Percentiles rank a stretch among this genome's conserved stretches.
Evolutionary conservation across 2,888 invertebrate species (phyloP).

Genomic region (Papilio elwesi): DNA sequence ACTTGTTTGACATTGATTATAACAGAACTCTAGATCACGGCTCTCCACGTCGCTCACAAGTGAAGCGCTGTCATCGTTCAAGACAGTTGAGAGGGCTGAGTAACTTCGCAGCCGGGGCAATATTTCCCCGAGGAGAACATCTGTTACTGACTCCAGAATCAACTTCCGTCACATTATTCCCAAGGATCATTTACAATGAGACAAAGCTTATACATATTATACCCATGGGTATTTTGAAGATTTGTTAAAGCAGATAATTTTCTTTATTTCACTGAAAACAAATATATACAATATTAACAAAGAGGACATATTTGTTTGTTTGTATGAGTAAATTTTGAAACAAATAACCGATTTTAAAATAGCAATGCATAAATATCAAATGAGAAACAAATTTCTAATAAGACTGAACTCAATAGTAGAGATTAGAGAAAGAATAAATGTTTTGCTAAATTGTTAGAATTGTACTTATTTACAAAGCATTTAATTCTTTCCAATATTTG

Average conservation of each 20-base stretch:
- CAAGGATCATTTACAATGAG: constrained; percentile 7
- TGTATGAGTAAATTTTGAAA: no score
- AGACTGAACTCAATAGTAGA: no score
- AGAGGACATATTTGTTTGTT: no score
- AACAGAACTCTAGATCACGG: neutral
- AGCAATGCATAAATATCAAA: no score
- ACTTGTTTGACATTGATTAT: neutral
- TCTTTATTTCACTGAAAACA: no score
- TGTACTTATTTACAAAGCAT: neutral
- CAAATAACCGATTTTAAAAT: no score
- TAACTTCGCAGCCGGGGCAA: constrained; percentile 28
- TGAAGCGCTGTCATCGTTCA: constrained; percentile 30
- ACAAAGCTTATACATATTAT: neutral
- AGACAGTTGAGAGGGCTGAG: constrained; percentile 33
- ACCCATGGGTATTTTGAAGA: constrained; percentile 1
- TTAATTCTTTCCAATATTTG: neutral
- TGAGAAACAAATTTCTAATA: no score
- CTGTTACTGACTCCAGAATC: constrained; percentile 34
- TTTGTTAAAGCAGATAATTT: neutral
- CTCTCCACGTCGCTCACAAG: constrained; percentile 18
- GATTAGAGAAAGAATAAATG: no score
- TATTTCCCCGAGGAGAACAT: constrained; percentile 35
- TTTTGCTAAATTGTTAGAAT: neutral
- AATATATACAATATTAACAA: no score
- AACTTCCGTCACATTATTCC: constrained; percentile 22